Evolutionary conservation across 2,888 invertebrate genomes (phyloP).

Genomic region (Drosophila prostipennis): DNA sequence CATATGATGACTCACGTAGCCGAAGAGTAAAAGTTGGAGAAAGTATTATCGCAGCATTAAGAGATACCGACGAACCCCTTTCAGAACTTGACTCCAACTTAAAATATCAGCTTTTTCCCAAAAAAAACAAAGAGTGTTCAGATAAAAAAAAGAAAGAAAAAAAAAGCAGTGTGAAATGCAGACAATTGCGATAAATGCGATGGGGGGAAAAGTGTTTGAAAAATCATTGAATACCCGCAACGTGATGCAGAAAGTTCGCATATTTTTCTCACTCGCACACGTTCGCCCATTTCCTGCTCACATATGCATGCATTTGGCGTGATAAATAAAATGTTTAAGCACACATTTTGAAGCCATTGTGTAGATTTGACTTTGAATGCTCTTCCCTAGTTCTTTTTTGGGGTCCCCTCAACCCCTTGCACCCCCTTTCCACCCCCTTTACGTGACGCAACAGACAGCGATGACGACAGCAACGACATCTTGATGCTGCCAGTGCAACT

Average conservation of each 20-base stretch:
- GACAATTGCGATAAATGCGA: slow-evolving; percentile 74
- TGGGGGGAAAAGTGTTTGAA: slow-evolving; percentile 31
- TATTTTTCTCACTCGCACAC: slow-evolving; percentile 34
- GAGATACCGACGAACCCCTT: slow-evolving; percentile 24
- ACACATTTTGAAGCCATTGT: slow-evolving; percentile 73
- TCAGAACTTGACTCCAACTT: slow-evolving; percentile 13
- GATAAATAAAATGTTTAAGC: slow-evolving; percentile 79
- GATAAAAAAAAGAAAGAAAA: slow-evolving; percentile 23
- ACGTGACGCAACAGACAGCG: slow-evolving; percentile 54
- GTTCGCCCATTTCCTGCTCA: slow-evolving; percentile 49
- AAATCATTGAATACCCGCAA: slow-evolving; percentile 79
- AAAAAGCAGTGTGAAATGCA: slow-evolving; percentile 58
- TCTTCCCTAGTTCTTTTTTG: background rate
- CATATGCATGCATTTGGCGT: slow-evolving; percentile 67
- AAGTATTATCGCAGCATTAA: slow-evolving; percentile 38
- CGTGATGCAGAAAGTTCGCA: slow-evolving; percentile 58
- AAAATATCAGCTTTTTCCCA: slow-evolving; percentile 18
- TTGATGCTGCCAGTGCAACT: slow-evolving; percentile 29
- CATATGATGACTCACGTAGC: slow-evolving; percentile 32
- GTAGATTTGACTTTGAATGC: slow-evolving; percentile 76
- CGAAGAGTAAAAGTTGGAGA: slow-evolving; percentile 28
- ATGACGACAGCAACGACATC: slow-evolving; percentile 33
- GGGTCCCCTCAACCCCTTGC: background rate
- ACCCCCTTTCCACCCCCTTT: slow-evolving; percentile 12
- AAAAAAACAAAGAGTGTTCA: slow-evolving; percentile 33